Evolutionary conservation across 2,888 invertebrate genomes (phyloP).

Genomic region (Plebejus anna): DNA sequence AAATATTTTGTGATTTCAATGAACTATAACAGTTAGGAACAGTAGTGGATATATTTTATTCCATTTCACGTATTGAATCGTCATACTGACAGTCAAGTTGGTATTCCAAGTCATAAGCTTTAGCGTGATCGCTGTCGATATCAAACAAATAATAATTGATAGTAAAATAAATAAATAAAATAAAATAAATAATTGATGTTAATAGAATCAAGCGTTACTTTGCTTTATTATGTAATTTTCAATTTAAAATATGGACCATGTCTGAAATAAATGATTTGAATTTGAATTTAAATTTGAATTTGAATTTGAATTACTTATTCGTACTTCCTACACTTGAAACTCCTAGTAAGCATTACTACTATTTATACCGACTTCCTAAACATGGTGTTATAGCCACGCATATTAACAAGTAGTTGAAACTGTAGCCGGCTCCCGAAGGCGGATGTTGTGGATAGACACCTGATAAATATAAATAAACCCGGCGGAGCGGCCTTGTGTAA

Average conservation of each 20-base stretch:
- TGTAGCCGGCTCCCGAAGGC: slow-evolving; percentile 11
- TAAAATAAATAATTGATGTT: too few relatives aligned
- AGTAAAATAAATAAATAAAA: too few relatives aligned
- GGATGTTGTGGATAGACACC: slow-evolving; percentile 1
- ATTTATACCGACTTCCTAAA: neutral
- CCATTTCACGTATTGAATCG: slow-evolving; percentile 27
- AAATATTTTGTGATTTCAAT: slow-evolving; percentile 9
- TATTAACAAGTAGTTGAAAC: slow-evolving; percentile 3
- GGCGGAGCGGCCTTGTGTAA: neutral
- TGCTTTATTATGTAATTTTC: too few relatives aligned
- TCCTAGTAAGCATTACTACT: neutral
- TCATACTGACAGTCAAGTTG: slow-evolving; percentile 21
- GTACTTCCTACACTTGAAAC: too few relatives aligned
- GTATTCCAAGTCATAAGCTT: slow-evolving; percentile 23
- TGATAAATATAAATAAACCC: slow-evolving; percentile 8
- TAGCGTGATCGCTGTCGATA: neutral
- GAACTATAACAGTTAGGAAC: slow-evolving; percentile 8
- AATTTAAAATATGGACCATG: too few relatives aligned
- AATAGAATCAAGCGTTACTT: too few relatives aligned
- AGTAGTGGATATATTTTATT: slow-evolving; percentile 30
- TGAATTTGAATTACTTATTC: too few relatives aligned
- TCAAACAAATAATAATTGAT: neutral
- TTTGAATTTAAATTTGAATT: too few relatives aligned
- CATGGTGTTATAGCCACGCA: neutral
- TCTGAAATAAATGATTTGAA: too few relatives aligned